Base-by-base conservation (phyloP, 2,113 vertebrate species). In the Anguilla japonica region DNA sequence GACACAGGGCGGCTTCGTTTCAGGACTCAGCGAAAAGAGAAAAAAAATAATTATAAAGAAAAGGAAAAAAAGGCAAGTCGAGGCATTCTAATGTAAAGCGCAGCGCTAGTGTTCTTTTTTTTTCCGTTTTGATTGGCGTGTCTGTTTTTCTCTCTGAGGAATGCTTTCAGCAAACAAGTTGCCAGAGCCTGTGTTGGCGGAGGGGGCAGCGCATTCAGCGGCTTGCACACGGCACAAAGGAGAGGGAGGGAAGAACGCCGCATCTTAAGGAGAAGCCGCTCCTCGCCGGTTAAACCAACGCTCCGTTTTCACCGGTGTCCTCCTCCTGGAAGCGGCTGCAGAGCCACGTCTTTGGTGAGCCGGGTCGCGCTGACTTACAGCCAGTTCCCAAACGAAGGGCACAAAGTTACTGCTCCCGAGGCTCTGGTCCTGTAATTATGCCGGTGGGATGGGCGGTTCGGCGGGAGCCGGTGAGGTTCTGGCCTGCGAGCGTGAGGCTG, bases 381-480 rank as follows among this genome's bases (percentile, higher is more conserved):
- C 89, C 81, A 18, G 88, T 91, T 92, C 53, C 60, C 67, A 92
- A 89, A 84, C 92, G 92, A 91, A 92, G 88, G 91, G 88, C 84
- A 89, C 6, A 89, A 1, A 88, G 89, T 88, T 93, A 91, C 91
- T 90, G 91, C 92, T 91, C 88, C 82, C 0, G 87, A 5, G 88
- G 56, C 80, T 81, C 60, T 85, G 78, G 80, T 85, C 86, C 90
- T 89, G 88, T 84, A 63, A 88, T 84, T 26, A 89, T 94, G 93
- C 94, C 93, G 16, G 83, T 56, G 84, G 84, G 88, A 92, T 91
- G 82, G 46, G 84, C 87, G 79, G 93, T 93, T 93, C 90, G 89
- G 91, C 90, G 91, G 91, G 92, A 92, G 88, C 78, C 90, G 87
- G 90, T 86, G 90, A 93, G 91, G 92, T 93, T 87, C 90, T 85